Conservation (phyloP, 2,113 vertebrate species). For the Melanerpes formicivorus region DNA sequence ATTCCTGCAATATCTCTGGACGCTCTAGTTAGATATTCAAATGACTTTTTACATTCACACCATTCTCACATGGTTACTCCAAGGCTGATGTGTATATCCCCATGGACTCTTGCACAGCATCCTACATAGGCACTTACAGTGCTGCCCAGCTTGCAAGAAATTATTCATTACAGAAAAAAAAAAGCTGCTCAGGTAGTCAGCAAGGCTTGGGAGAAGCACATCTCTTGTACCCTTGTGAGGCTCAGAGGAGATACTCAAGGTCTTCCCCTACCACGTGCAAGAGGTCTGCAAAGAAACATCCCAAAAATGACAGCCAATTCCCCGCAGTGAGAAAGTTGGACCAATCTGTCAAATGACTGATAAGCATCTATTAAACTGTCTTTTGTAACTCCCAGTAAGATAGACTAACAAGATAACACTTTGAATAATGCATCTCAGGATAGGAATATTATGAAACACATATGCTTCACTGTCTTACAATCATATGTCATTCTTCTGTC, state of each 20-base stretch:
- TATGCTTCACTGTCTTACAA: background rate
- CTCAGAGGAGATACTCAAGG: background rate
- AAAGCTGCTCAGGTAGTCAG: background rate
- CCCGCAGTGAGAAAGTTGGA: background rate
- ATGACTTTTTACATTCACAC: background rate
- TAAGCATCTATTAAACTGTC: constrained; percentile 25
- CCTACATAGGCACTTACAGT: background rate
- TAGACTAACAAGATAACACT: constrained; percentile 28
- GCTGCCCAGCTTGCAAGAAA: background rate
- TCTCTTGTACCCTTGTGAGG: background rate
- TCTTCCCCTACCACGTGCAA: background rate
- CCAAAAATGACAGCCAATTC: background rate
- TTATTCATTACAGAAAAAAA: background rate
- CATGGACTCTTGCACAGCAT: background rate
- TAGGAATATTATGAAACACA: constrained; percentile 21
- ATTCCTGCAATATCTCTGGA: background rate
- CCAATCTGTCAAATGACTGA: constrained; percentile 1
- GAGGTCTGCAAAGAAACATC: background rate
- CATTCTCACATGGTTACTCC: background rate
- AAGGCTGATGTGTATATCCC: background rate
- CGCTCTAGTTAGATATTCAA: background rate
- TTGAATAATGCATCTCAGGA: constrained; percentile 17
- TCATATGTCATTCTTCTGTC: constrained; percentile 43
- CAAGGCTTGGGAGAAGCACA: background rate
- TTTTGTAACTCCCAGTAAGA: background rate